Conservation (phyloP, 2,113 vertebrate genomes). For the Rattus rattus region DNA sequence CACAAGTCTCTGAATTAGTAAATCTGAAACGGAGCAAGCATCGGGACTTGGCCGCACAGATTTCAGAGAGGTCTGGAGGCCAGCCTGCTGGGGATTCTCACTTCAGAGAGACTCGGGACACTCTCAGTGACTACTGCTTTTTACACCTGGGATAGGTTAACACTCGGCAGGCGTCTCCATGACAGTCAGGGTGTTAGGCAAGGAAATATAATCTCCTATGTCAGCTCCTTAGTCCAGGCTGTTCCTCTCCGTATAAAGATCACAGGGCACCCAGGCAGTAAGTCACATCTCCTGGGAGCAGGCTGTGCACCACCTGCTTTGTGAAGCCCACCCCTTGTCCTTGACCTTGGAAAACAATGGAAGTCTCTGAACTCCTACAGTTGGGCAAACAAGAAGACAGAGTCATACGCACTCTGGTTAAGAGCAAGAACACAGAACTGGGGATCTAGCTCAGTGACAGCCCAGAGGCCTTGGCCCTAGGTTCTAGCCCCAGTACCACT, state of each 20-base stretch:
- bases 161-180: background rate
- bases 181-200: background rate
- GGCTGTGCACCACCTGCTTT: conserved; percentile 20
- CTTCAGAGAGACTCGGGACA: background rate
- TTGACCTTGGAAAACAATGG: conserved; percentile 60
- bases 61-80: background rate
- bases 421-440: background rate
- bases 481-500: background rate
- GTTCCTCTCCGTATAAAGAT: background rate
- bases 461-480: background rate
- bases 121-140: background rate
- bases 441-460: background rate
- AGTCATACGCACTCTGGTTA: background rate
- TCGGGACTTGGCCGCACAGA: background rate
- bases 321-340: conserved; percentile 39
- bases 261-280: background rate
- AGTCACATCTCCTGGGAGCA: background rate
- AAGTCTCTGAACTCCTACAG: background rate
- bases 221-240: background rate
- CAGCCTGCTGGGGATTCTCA: background rate
- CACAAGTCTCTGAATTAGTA: background rate
- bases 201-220: background rate
- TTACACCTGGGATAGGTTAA: background rate
- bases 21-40: background rate
- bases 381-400: conserved; percentile 34